Conservation (phyloP, 2,888 invertebrate genomes). For the Acrobasis repandana region DNA sequence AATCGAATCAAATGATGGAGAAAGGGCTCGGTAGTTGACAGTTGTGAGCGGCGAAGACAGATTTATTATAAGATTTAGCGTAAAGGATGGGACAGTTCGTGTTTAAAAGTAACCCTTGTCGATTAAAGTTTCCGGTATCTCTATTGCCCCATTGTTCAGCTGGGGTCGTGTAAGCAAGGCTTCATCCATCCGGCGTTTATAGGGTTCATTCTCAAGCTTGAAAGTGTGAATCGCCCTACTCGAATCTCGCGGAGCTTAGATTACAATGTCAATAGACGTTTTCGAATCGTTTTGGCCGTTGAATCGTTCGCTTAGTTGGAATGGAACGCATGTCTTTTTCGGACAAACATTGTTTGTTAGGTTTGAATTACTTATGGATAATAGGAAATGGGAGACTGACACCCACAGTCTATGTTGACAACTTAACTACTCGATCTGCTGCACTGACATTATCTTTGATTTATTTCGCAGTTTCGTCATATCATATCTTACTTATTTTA, state of each 20-base stretch:
- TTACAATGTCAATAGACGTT: conserved; percentile 69
- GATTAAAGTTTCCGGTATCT: conserved; percentile 75
- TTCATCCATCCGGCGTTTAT: conserved; percentile 51
- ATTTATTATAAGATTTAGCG: conserved; percentile 41
- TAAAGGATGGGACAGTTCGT: conserved; percentile 52
- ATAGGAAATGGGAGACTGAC: too few relatives aligned
- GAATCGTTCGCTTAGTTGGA: conserved; percentile 45
- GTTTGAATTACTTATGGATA: neutral
- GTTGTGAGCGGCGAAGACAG: conserved; percentile 39
- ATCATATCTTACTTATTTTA: neutral
- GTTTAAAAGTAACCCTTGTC: conserved; percentile 60
- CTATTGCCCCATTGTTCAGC: conserved; percentile 59
- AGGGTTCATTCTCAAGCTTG: conserved; percentile 57
- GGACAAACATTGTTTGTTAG: conserved; percentile 33
- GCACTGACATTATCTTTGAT: too few relatives aligned
- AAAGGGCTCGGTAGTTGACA: conserved; percentile 22
- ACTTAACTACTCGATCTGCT: too few relatives aligned
- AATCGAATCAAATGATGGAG: conserved; percentile 10
- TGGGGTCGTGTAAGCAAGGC: conserved; percentile 48
- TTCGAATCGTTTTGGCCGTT: conserved; percentile 56
- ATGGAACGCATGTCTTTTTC: conserved; percentile 43
- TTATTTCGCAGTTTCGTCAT: too few relatives aligned
- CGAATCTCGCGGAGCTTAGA: conserved; percentile 53
- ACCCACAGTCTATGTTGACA: too few relatives aligned
- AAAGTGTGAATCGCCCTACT: conserved; percentile 44